These are phyloP conservation scores for Nesidiocoris tenuis DNA, from an alignment of 2,888 invertebrate species.

Conservation along the genomic window DNA sequence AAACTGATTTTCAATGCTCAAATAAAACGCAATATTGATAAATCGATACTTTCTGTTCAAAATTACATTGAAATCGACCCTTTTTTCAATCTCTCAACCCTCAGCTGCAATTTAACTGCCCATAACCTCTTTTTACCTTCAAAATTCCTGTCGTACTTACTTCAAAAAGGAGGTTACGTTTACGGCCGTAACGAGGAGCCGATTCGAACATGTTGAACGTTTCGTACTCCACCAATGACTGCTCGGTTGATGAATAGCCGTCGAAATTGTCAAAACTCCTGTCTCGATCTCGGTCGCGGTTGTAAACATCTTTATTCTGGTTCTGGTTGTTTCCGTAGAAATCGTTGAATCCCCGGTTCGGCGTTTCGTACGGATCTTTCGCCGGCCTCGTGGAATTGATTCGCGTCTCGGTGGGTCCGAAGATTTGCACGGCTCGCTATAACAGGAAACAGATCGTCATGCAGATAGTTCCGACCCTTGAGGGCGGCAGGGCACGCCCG, in stretches of 20 bases:
- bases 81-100: too few relatives aligned
- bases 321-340: conserved; percentile 30
- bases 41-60: too few relatives aligned
- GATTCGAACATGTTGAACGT: conserved; percentile 75
- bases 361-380: conserved; percentile 41
- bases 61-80: too few relatives aligned
- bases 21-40: too few relatives aligned
- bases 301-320: conserved; percentile 4
- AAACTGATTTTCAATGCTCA: too few relatives aligned
- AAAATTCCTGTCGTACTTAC: too few relatives aligned
- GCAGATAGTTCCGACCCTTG: background rate
- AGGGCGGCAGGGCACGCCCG: too few relatives aligned
- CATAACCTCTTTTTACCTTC: too few relatives aligned
- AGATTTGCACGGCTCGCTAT: conserved; percentile 57
- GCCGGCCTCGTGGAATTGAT: conserved; percentile 40
- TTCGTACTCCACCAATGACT: conserved; percentile 6
- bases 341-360: conserved; percentile 36
- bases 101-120: too few relatives aligned
- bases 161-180: conserved; percentile 76
- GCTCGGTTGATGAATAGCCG: conserved; percentile 14
- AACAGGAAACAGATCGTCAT: conserved; percentile 58
- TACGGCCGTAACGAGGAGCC: conserved; percentile 64
- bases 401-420: conserved; percentile 49
- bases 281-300: conserved; percentile 3
- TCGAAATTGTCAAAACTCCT: conserved; percentile 16